A percentile compares a stretch with the other conserved stretches of the same genome.
Evolutionary conservation across 2,113 vertebrate species (phyloP).

Genomic region (Tenrec ecaudatus): DNA sequence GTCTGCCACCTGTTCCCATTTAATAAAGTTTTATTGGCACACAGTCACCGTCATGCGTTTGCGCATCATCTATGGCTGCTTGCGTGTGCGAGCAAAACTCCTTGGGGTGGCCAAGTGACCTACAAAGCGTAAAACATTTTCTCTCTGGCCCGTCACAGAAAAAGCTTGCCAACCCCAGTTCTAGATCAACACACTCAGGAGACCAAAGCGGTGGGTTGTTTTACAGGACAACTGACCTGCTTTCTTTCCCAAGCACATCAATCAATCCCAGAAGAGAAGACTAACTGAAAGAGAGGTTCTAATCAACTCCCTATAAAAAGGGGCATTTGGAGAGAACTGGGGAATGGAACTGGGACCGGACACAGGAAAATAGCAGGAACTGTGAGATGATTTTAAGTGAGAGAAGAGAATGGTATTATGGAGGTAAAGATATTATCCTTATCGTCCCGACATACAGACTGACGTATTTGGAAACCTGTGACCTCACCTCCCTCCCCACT

Average conservation of each 20-base stretch:
- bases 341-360: neutral
- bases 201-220: conserved; percentile 15
- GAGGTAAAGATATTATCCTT: neutral
- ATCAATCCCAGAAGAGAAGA: neutral
- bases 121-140: conserved; percentile 65
- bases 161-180: conserved; percentile 42
- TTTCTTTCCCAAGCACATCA: neutral
- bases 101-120: neutral
- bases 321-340: neutral
- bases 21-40: conserved; percentile 46
- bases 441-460: conserved; percentile 21
- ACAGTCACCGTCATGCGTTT: neutral
- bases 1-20: neutral
- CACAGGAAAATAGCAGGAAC: conserved; percentile 40
- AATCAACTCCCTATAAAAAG: neutral
- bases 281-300: neutral
- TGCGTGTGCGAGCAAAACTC: conserved; percentile 15
- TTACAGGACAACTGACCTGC: conserved; percentile 19
- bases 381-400: neutral
- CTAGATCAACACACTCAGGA: conserved; percentile 49
- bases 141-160: conserved; percentile 49
- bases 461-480: conserved; percentile 38
- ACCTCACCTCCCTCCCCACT: neutral
- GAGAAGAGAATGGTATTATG: neutral
- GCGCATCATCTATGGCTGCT: conserved; percentile 33